Percentiles rank a stretch among this genome's conserved stretches.
phyloP scores from a whole-genome alignment of 2,888 invertebrate species.

The Chrysopilus asiliformis region DNA sequence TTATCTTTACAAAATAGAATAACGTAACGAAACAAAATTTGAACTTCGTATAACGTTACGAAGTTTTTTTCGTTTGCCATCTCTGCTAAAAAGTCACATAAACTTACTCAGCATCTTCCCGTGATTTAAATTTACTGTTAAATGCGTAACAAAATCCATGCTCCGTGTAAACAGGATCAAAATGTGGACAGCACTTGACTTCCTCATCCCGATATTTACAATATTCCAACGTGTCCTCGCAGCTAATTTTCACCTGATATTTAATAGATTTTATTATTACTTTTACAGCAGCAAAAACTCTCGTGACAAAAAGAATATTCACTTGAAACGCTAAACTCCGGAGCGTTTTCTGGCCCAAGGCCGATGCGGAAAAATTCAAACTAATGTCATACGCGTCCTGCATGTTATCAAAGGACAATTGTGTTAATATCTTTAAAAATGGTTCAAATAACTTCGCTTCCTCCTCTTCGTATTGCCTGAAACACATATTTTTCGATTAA shows the following conservation, averaged over 20 bases:
- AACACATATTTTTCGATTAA: no score
- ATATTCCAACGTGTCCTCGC: slow-evolving; percentile 45
- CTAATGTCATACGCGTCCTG: slow-evolving; percentile 21
- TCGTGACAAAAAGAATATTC: slow-evolving; percentile 4
- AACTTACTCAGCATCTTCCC: slow-evolving; percentile 26
- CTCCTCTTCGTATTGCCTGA: slow-evolving; percentile 10
- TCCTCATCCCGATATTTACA: slow-evolving; percentile 56
- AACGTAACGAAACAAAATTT: no score
- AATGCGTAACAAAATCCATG: slow-evolving; percentile 62
- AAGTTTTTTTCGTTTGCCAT: no score
- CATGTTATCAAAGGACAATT: slow-evolving; percentile 34
- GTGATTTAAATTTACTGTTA: slow-evolving; percentile 38
- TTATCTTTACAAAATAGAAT: no score
- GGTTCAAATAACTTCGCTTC: slow-evolving; percentile 21
- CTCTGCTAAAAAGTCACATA: not conserved
- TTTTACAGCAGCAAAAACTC: no score
- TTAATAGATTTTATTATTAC: slow-evolving; percentile 1
- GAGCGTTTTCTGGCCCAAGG: slow-evolving; percentile 16
- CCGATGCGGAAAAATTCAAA: slow-evolving; percentile 17
- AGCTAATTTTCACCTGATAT: slow-evolving; percentile 39
- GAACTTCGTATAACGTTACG: no score
- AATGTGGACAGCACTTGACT: slow-evolving; percentile 50
- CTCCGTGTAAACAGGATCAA: slow-evolving; percentile 59
- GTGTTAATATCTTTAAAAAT: slow-evolving; percentile 33
- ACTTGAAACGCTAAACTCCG: slow-evolving; percentile 28